Base-by-base conservation (phyloP, 2,113 vertebrate genomes). In the Acanthisitta chloris region DNA sequence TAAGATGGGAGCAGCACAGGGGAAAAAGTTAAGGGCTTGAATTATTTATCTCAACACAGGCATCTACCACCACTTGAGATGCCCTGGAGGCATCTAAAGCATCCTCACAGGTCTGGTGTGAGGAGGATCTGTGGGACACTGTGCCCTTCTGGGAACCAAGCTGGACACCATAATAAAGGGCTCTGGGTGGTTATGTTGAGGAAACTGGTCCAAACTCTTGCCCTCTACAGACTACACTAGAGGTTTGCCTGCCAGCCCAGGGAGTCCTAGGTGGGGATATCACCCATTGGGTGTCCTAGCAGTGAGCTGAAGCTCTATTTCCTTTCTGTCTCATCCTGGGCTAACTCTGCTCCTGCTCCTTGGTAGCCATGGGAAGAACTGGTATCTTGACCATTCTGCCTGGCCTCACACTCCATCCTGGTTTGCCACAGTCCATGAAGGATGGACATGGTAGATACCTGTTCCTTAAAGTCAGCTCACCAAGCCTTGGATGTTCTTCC, bases 401-500 rank as follows among this genome's bases (percentile, higher is more conserved):
- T 28, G 29, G 6, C 12, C 18, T 55, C 45, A 14, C 9, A 54
- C 7, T 17, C 15, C 54, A 33, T 33, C 33, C 36, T 70, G 33
- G 5, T 29, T 34, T 73, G 38, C 17, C 7, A 5, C 14, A 14
- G 19, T 20, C 49, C 59, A 10, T n/a, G 57, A 10, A 49, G 21
- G 21, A 58, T 13, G 5, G 10, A 25, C 31, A 57, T 0, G 0
- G 17, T 7, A 49, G 43, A 33, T 14, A 4, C 10, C 8, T 46
- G 16, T 8, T 62, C 20, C 40, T 8, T 36, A 14, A 67, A 51
- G 46, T 6, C 66, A 17, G 16, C 21, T 81, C 54, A 24, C 6
- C n/a, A 31, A 42, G 12, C 14, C 28, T 80, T 59, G 40, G 43
- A 12, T 19, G 3, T 28, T 71, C 21, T 43, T 94, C 20, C 20